phyloP scores from a whole-genome alignment of 2,888 invertebrate genomes.

The Acrobasis consociella region DNA sequence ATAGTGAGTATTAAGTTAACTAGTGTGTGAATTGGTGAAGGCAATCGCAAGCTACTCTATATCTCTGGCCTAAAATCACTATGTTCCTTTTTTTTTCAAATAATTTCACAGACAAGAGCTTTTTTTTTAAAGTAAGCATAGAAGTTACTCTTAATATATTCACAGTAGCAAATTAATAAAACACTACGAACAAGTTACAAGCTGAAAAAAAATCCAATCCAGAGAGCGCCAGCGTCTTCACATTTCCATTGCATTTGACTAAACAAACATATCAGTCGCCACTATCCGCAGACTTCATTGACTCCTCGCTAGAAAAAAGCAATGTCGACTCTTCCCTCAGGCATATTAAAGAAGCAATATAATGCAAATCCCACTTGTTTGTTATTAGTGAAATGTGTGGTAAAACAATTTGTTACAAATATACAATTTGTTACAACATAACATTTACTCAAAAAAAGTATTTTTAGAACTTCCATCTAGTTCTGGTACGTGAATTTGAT shows the following conservation, averaged over 20 bases:
- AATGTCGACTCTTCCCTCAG: slow-evolving; percentile 68
- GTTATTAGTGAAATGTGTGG: slow-evolving; percentile 30
- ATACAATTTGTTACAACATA: background rate
- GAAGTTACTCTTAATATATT: background rate
- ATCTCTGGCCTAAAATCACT: too few relatives aligned
- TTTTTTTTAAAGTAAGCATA: too few relatives aligned
- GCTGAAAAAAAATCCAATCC: slow-evolving; percentile 2
- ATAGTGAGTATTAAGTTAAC: too few relatives aligned
- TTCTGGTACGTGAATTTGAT: too few relatives aligned
- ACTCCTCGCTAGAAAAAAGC: slow-evolving; percentile 73
- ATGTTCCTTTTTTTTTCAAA: too few relatives aligned
- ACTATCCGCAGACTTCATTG: slow-evolving; percentile 76
- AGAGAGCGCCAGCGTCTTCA: slow-evolving; percentile 42
- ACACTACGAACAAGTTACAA: slow-evolving; percentile 4
- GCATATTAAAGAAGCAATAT: slow-evolving; percentile 79
- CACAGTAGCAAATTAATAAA: slow-evolving; percentile 6
- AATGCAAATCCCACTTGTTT: slow-evolving; percentile 65
- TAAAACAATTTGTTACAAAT: background rate
- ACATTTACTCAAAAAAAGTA: too few relatives aligned
- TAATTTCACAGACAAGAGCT: too few relatives aligned
- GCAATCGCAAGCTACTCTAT: too few relatives aligned
- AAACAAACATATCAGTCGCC: slow-evolving; percentile 74
- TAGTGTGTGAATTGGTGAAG: too few relatives aligned
- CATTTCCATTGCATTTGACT: slow-evolving; percentile 81
- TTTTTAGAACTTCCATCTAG: too few relatives aligned